These are phyloP conservation scores for Ruditapes philippinarum DNA, from an alignment of 1,140 invertebrate species.

Conservation along the genomic window DNA sequence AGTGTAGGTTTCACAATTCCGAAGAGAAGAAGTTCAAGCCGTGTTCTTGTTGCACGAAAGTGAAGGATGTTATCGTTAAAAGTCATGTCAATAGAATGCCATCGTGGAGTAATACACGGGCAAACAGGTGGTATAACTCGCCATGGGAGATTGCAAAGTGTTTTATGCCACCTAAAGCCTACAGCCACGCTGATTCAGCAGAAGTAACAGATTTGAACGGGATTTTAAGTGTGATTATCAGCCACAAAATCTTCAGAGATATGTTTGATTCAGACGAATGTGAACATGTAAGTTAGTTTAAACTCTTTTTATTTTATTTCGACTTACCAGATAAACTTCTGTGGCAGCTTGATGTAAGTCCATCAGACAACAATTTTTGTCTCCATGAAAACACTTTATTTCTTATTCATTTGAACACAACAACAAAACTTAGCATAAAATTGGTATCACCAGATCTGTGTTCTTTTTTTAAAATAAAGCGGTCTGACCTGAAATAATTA, in stretches of 20 bases:
- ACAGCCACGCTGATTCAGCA: background rate
- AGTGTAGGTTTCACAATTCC: background rate
- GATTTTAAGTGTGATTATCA: background rate
- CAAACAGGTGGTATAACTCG: background rate
- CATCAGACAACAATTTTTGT: too few relatives aligned
- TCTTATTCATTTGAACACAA: too few relatives aligned
- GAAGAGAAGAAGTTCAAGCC: background rate
- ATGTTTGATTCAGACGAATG: background rate
- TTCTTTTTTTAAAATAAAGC: too few relatives aligned
- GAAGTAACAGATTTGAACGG: constrained; percentile 2
- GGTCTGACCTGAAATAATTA: too few relatives aligned
- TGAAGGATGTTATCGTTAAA: background rate
- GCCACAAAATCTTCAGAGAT: background rate
- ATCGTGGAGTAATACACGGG: constrained; percentile 16
- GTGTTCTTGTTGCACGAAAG: background rate
- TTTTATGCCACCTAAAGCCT: constrained; percentile 7
- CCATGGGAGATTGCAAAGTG: constrained; percentile 23
- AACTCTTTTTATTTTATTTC: too few relatives aligned
- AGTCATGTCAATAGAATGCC: background rate
- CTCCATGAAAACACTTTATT: too few relatives aligned
- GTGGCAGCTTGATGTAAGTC: too few relatives aligned
- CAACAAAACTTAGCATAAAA: too few relatives aligned
- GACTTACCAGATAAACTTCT: too few relatives aligned
- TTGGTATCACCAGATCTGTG: too few relatives aligned
- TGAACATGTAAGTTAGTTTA: background rate